Evolutionary conservation across 2,797 vertebrate genomes (phyloP).

Genomic region (Cossypha caffra): DNA sequence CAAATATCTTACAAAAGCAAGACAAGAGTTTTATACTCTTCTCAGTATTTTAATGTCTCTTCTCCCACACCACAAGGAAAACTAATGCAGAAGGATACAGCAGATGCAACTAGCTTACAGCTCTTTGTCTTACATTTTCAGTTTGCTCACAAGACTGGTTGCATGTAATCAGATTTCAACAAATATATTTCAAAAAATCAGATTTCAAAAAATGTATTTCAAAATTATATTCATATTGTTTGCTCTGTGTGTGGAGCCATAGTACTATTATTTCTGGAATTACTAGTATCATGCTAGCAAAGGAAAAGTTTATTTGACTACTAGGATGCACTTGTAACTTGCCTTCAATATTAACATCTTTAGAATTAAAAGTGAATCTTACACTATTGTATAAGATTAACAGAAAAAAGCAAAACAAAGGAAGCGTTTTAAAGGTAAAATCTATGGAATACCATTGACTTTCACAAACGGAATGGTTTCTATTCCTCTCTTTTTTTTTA

Average conservation of each 20-base stretch:
- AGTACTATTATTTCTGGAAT: neutral
- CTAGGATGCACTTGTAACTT: neutral
- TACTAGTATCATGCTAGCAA: neutral
- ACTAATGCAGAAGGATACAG: neutral
- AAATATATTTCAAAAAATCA: neutral
- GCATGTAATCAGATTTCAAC: neutral
- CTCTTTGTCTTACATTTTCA: neutral
- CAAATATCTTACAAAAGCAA: too few species aligned
- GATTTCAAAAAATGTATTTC: neutral
- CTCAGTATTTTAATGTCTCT: too few species aligned
- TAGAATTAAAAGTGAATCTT: neutral
- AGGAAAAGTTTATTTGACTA: neutral
- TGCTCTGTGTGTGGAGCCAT: neutral
- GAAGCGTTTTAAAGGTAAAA: neutral
- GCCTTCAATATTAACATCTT: neutral
- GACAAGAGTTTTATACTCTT: too few species aligned
- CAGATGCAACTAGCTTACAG: neutral
- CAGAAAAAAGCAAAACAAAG: neutral
- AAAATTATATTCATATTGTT: neutral
- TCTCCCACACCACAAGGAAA: neutral
- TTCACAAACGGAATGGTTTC: neutral
- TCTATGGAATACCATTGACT: neutral
- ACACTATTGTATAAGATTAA: neutral
- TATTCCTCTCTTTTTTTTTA: neutral
- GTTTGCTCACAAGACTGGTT: neutral